Conservation (phyloP, 2,113 vertebrate genomes). For the Artemisiospiza belli region DNA sequence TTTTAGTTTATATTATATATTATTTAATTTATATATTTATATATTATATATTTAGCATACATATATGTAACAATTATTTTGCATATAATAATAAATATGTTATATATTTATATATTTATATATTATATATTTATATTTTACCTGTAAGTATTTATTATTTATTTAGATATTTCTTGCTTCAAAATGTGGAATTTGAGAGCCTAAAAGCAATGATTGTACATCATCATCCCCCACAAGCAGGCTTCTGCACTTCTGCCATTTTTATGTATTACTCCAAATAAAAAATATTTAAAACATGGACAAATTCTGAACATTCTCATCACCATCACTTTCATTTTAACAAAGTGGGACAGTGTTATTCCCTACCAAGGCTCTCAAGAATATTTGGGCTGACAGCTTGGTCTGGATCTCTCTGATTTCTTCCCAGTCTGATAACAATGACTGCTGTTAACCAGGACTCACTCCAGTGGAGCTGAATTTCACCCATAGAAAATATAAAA, state of each 20-base stretch:
- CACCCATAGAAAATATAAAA: neutral
- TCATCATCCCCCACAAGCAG: neutral
- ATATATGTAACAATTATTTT: neutral
- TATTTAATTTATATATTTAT: too few species aligned
- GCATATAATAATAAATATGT: neutral
- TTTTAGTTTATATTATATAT: neutral
- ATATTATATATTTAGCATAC: neutral
- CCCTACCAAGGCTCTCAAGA: neutral
- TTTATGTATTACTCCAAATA: neutral
- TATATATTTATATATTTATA: neutral
- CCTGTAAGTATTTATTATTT: neutral
- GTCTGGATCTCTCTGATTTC: neutral
- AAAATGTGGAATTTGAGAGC: neutral
- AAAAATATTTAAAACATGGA: neutral
- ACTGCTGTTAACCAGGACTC: neutral
- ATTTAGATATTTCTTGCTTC: neutral
- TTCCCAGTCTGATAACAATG: neutral
- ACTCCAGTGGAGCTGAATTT: neutral
- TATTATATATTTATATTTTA: neutral
- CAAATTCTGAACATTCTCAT: neutral
- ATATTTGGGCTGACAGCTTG: neutral
- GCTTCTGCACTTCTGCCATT: neutral
- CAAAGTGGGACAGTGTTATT: neutral
- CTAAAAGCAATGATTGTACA: neutral
- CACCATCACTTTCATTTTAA: neutral